Conservation (phyloP, 2,113 vertebrate genomes). For the Alouatta palliata region DNA sequence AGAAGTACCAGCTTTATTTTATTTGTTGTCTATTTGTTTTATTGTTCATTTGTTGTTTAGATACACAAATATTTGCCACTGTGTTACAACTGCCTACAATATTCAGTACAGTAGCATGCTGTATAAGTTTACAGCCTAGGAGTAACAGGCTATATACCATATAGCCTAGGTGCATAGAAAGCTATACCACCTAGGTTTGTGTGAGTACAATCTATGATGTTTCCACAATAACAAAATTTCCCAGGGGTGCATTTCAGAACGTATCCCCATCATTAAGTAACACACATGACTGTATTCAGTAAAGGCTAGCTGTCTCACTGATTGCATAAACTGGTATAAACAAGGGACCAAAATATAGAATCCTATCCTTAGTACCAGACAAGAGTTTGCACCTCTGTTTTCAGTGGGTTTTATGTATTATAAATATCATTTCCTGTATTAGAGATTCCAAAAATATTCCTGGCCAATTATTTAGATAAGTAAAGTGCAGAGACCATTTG, state of each 20-base stretch:
- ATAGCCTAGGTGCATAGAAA: not conserved
- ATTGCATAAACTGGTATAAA: not conserved
- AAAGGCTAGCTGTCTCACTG: not conserved
- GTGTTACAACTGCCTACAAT: not conserved
- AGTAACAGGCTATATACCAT: not conserved
- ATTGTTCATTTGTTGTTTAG: not conserved
- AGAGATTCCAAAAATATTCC: not conserved
- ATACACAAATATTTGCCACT: not conserved
- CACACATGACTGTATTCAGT: not conserved
- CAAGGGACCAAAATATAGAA: not conserved
- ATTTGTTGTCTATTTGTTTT: not conserved
- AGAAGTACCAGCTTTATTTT: not conserved
- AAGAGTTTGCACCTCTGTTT: not conserved
- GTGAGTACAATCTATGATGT: not conserved
- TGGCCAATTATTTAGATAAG: not conserved
- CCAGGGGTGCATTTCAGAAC: not conserved
- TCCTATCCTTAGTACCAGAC: not conserved
- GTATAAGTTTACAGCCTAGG: not conserved
- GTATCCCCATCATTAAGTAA: not conserved
- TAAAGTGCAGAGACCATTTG: conserved; percentile 25
- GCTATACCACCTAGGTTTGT: not conserved
- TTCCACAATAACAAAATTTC: not conserved
- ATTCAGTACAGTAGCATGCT: not conserved
- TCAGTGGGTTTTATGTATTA: not conserved
- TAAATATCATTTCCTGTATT: not conserved